A percentile compares a stretch with the other conserved stretches of the same genome.
Conservation (phyloP, 2,797 vertebrate species). For the Eulemur coronatus region DNA sequence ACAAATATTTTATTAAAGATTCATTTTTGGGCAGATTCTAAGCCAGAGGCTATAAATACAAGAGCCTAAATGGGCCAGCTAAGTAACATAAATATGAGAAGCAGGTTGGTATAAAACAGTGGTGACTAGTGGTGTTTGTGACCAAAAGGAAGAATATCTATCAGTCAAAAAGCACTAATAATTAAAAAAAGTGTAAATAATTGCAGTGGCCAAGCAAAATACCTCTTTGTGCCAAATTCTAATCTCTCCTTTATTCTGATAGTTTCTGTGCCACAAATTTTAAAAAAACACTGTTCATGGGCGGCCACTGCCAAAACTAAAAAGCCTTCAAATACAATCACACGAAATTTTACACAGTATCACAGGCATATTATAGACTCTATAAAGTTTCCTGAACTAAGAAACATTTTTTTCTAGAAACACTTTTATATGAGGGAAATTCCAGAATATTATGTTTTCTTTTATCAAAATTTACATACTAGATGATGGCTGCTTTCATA, state of each 20-base stretch:
- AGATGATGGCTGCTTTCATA: constrained; percentile 2
- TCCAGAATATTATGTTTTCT: constrained; percentile 31
- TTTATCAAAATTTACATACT: constrained; percentile 40
- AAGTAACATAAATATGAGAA: background rate
- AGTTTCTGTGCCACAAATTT: constrained; percentile 3
- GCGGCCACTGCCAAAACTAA: background rate
- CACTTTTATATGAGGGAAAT: background rate
- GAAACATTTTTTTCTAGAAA: background rate
- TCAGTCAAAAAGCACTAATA: background rate
- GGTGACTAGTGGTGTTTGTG: background rate
- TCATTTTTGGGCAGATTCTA: background rate
- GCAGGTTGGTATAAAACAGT: background rate
- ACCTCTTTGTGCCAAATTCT: constrained; percentile 12
- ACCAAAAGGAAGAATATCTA: background rate
- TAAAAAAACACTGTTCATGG: background rate
- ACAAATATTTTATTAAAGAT: constrained; percentile 28
- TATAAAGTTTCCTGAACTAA: background rate
- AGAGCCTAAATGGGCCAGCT: background rate
- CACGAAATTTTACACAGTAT: constrained; percentile 15
- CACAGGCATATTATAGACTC: background rate
- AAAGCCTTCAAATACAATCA: constrained; percentile 33
- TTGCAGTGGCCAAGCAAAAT: background rate
- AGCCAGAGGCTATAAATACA: background rate
- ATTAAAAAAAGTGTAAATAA: constrained; percentile 30
- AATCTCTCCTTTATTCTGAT: constrained; percentile 15